Conservation (phyloP, 2,888 invertebrate genomes). For the Thymelicus lineola region DNA sequence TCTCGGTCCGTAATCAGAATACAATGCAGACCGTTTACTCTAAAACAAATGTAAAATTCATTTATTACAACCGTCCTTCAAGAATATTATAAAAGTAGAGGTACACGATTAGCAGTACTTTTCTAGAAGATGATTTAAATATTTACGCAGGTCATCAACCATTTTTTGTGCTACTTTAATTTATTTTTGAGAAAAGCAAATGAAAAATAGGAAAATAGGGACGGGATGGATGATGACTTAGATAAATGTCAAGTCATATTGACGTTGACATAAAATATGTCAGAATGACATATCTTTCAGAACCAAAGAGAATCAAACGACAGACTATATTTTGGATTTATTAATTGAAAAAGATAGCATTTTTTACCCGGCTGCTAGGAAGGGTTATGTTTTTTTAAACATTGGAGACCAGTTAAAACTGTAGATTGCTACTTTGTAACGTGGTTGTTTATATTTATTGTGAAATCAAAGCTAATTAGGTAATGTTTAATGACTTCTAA, state of each 20-base stretch:
- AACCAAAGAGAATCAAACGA: too few relatives aligned
- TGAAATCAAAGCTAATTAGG: not conserved
- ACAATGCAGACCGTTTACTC: slow-evolving; percentile 93
- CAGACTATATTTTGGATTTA: too few relatives aligned
- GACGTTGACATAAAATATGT: not conserved
- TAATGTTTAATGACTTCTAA: too few relatives aligned
- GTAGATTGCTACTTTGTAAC: not conserved
- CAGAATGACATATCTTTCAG: too few relatives aligned
- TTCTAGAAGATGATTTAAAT: slow-evolving; percentile 77
- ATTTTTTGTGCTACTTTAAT: slow-evolving; percentile 50
- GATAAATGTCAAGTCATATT: not conserved
- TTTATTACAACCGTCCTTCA: slow-evolving; percentile 1
- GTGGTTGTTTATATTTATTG: not conserved
- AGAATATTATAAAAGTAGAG: not conserved
- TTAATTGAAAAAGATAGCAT: too few relatives aligned
- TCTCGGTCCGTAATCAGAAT: slow-evolving; percentile 97
- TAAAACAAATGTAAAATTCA: slow-evolving; percentile 58
- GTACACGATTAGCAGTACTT: slow-evolving; percentile 58
- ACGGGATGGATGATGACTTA: slow-evolving; percentile 1
- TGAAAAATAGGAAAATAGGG: not conserved
- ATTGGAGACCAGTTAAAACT: too few relatives aligned
- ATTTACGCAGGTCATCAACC: slow-evolving; percentile 80
- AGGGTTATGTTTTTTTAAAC: too few relatives aligned
- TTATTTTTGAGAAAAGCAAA: slow-evolving; percentile 1
- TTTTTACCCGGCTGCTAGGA: too few relatives aligned